Conservation (phyloP, 2,113 vertebrate species). For the Heterocephalus glaber region DNA sequence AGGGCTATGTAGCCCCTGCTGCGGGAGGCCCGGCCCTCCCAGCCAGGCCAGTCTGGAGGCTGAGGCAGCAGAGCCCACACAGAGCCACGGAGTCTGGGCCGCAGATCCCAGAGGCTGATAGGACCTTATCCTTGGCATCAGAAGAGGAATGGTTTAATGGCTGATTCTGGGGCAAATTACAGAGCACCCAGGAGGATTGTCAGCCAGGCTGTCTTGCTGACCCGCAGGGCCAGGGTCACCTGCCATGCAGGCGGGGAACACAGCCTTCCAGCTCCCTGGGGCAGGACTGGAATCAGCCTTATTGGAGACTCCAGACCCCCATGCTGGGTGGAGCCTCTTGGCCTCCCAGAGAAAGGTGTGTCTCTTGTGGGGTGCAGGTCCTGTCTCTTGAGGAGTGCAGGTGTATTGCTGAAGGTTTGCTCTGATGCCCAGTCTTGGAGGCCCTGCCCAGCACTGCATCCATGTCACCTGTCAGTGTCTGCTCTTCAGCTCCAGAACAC, state of each 20-base stretch:
- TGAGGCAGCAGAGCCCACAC: conserved; percentile 57
- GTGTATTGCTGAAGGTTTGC: neutral
- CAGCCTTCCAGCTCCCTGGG: conserved; percentile 6
- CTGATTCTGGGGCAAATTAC: conserved; percentile 74
- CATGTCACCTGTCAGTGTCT: neutral
- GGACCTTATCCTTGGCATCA: conserved; percentile 71
- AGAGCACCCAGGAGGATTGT: conserved; percentile 33
- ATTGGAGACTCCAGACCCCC: neutral
- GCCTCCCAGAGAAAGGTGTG: rapidly evolving
- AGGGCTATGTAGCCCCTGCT: neutral
- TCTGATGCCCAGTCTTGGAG: neutral
- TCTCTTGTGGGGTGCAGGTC: neutral
- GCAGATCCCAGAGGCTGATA: conserved; percentile 74
- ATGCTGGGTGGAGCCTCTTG: neutral
- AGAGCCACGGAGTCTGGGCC: conserved; percentile 73
- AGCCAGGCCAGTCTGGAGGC: conserved; percentile 39
- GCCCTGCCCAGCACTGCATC: neutral
- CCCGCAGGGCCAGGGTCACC: conserved; percentile 24
- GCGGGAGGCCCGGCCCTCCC: neutral
- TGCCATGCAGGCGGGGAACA: neutral
- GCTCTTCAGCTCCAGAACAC: neutral
- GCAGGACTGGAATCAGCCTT: neutral
- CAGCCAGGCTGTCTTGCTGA: conserved; percentile 69
- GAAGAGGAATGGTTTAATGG: conserved; percentile 65
- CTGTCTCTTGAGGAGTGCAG: neutral